Conservation (phyloP, 1,140 invertebrate species). For the Coenobita brevimanus region DNA sequence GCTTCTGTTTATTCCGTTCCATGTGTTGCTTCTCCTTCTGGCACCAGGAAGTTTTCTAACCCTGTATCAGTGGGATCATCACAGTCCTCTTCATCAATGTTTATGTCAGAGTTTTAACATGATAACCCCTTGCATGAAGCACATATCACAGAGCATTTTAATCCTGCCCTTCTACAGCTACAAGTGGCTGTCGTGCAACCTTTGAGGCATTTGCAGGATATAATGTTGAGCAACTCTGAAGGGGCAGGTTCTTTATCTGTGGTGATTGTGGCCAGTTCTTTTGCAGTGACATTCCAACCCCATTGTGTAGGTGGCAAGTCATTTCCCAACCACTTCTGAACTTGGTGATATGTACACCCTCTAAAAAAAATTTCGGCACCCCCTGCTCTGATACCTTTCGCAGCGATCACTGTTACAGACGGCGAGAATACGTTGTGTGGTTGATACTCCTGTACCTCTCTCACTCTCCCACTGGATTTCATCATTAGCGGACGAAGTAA, state of each 20-base stretch:
- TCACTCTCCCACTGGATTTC: no score
- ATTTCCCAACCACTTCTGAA: conserved; percentile 45
- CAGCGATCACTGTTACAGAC: no score
- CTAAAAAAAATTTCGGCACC: no score
- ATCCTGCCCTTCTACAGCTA: conserved; percentile 40
- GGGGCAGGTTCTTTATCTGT: conserved; percentile 36
- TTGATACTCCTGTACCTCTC: no score
- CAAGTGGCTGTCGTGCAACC: conserved; percentile 29
- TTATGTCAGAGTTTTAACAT: conserved; percentile 40
- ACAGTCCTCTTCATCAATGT: conserved; percentile 44
- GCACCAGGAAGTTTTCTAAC: conserved; percentile 32
- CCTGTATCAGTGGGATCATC: conserved; percentile 37
- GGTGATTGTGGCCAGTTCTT: conserved; percentile 27
- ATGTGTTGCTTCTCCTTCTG: conserved; percentile 15
- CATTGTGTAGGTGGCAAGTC: conserved; percentile 38
- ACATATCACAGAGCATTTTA: conserved; percentile 45
- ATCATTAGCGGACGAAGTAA: no score
- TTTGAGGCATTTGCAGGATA: conserved; percentile 39
- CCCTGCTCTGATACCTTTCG: no score
- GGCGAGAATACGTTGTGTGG: no score
- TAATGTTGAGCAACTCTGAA: conserved; percentile 19
- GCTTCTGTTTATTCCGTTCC: conserved; percentile 30
- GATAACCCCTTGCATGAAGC: conserved; percentile 42
- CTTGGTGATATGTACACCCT: conserved; percentile 41
- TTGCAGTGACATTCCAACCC: conserved; percentile 25